These are phyloP conservation scores for Irena cyanogastra DNA, from an alignment of 2,113 vertebrate species.

Conservation along the genomic window DNA sequence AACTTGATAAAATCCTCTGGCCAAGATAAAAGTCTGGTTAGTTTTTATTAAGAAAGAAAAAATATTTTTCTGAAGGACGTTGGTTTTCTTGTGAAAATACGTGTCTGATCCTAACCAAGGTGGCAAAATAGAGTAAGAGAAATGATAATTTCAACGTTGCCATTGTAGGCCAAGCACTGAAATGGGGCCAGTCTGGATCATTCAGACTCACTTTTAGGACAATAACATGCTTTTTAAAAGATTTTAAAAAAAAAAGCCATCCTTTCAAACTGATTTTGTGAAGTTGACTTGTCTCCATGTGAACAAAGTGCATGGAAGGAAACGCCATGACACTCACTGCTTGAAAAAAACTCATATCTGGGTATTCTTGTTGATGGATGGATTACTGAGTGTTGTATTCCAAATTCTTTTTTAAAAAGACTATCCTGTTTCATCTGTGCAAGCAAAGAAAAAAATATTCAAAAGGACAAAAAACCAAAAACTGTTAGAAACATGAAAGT, in stretches of 20 bases:
- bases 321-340: background rate
- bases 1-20: slow-evolving; percentile 53
- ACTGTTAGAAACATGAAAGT: slow-evolving; percentile 66
- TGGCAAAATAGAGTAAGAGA: slow-evolving; percentile 51
- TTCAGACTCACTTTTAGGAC: slow-evolving; percentile 42
- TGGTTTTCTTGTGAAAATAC: slow-evolving; percentile 49
- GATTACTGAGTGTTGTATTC: background rate
- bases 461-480: slow-evolving; percentile 52
- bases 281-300: slow-evolving; percentile 22
- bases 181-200: slow-evolving; percentile 47
- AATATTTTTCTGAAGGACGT: slow-evolving; percentile 28
- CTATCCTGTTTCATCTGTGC: slow-evolving; percentile 30
- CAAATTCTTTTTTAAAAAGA: slow-evolving; percentile 29
- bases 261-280: slow-evolving; percentile 11
- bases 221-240: slow-evolving; percentile 6
- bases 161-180: slow-evolving; percentile 54
- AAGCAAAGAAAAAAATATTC: slow-evolving; percentile 38
- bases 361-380: slow-evolving; percentile 11
- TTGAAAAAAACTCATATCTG: background rate
- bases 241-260: background rate
- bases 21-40: slow-evolving; percentile 23
- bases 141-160: slow-evolving; percentile 51
- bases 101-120: slow-evolving; percentile 14
- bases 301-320: background rate
- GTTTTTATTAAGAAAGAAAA: slow-evolving; percentile 33